Percentiles rank a stretch among this genome's conserved stretches.
Evolutionary conservation across 2,797 vertebrate species (phyloP).

Genomic region (Neosalanx taihuensis): DNA sequence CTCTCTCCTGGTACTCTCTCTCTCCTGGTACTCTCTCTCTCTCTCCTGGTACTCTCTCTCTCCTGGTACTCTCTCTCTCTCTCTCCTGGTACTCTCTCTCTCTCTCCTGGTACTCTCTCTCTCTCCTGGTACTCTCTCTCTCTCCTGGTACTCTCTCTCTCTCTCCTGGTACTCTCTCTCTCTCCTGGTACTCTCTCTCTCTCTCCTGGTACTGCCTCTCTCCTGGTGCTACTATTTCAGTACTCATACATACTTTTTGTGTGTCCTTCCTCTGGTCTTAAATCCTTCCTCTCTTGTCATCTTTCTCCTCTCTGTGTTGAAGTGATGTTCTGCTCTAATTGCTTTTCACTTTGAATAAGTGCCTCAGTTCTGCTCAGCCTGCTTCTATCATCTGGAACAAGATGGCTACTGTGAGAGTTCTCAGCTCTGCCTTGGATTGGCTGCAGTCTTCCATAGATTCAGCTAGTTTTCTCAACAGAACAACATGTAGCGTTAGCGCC

Average conservation of each 20-base stretch:
- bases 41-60: neutral
- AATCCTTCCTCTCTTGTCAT: neutral
- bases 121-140: slow-evolving; percentile 33
- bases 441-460: too few relatives aligned
- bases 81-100: neutral
- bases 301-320: neutral
- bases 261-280: too few relatives aligned
- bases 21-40: neutral
- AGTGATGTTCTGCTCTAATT: slow-evolving; percentile 7
- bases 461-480: slow-evolving; percentile 6
- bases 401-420: neutral
- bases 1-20: neutral
- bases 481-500: neutral
- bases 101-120: slow-evolving; percentile 18
- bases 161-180: neutral
- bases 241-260: neutral
- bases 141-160: slow-evolving; percentile 32
- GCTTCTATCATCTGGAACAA: neutral
- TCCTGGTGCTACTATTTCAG: neutral
- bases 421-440: too few relatives aligned
- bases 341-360: slow-evolving; percentile 12
- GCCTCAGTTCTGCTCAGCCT: slow-evolving; percentile 26
- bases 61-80: neutral
- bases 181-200: neutral
- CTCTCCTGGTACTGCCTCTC: neutral